phyloP scores from a whole-genome alignment of 2,888 invertebrate genomes.

The Phyllotreta cruciferae region DNA sequence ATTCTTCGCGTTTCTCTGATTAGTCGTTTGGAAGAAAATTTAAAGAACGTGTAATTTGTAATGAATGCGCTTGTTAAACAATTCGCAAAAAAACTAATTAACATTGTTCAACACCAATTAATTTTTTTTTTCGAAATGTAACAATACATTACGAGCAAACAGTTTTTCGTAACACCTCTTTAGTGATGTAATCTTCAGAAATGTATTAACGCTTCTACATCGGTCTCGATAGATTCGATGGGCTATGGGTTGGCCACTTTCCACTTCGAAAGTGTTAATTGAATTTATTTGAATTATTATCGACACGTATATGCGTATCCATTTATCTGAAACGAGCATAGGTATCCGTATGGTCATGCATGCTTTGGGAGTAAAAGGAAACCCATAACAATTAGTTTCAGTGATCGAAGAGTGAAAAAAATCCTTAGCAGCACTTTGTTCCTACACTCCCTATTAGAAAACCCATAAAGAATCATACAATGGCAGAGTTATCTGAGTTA shows the following conservation, averaged over 20 bases:
- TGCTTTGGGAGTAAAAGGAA: conserved; percentile 24
- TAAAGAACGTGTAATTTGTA: background rate
- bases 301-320: conserved; percentile 15
- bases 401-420: conserved; percentile 30
- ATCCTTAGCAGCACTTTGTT: conserved; percentile 33
- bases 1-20: conserved; percentile 1
- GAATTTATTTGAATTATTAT: conserved; percentile 32
- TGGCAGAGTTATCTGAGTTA: conserved; percentile 39
- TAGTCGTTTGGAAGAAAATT: background rate
- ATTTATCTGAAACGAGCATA: conserved; percentile 24
- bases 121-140: too few species aligned
- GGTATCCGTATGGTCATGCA: conserved; percentile 14
- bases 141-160: too few species aligned
- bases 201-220: conserved; percentile 2
- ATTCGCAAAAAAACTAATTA: too few species aligned
- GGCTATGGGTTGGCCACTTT: conserved; percentile 20
- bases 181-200: background rate
- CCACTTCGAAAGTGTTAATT: conserved; percentile 29
- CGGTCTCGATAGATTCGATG: conserved; percentile 6
- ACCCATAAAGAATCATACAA: conserved; percentile 38
- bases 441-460: conserved; percentile 39
- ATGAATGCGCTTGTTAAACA: too few species aligned
- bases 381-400: conserved; percentile 37
- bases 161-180: too few species aligned
- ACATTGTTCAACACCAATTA: too few species aligned